These are phyloP conservation scores for Elaeidobius kamerunicus DNA, from an alignment of 2,888 invertebrate genomes.

Conservation along the genomic window DNA sequence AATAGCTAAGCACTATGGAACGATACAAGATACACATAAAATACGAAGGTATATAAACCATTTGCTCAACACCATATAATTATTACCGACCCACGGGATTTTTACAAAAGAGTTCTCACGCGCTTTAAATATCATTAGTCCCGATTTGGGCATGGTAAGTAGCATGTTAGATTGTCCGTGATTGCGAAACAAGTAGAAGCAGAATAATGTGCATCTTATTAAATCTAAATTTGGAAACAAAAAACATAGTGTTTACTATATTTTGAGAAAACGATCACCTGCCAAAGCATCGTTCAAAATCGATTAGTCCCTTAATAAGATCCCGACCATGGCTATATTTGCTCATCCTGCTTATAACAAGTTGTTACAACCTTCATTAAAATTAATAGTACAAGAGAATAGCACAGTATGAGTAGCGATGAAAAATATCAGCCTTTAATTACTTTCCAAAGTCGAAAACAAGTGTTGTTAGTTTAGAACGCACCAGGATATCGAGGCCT, in stretches of 20 bases:
- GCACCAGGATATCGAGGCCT: conserved; percentile 40
- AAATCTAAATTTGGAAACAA: too few relatives aligned
- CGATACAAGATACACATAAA: too few relatives aligned
- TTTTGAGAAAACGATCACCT: not conserved
- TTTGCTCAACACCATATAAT: conserved; percentile 42
- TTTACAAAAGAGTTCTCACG: conserved; percentile 48
- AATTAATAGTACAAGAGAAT: conserved; percentile 42
- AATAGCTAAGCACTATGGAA: too few relatives aligned
- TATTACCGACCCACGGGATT: conserved; percentile 45
- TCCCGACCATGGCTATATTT: not conserved
- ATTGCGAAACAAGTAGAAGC: too few relatives aligned
- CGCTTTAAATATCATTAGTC: conserved; percentile 38
- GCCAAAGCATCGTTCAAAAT: not conserved
- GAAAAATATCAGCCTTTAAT: conserved; percentile 33
- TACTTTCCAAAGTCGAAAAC: conserved; percentile 34
- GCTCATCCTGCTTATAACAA: conserved; percentile 11
- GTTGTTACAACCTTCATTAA: conserved; percentile 35
- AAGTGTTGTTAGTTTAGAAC: conserved; percentile 44
- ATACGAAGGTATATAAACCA: not conserved
- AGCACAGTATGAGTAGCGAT: conserved; percentile 44
- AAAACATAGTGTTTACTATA: too few relatives aligned
- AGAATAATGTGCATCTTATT: too few relatives aligned
- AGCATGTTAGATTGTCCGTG: not conserved
- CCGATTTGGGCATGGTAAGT: not conserved
- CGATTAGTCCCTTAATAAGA: conserved; percentile 1